Conservation (phyloP, 2,113 vertebrate genomes). For the Centropus bengalensis region DNA sequence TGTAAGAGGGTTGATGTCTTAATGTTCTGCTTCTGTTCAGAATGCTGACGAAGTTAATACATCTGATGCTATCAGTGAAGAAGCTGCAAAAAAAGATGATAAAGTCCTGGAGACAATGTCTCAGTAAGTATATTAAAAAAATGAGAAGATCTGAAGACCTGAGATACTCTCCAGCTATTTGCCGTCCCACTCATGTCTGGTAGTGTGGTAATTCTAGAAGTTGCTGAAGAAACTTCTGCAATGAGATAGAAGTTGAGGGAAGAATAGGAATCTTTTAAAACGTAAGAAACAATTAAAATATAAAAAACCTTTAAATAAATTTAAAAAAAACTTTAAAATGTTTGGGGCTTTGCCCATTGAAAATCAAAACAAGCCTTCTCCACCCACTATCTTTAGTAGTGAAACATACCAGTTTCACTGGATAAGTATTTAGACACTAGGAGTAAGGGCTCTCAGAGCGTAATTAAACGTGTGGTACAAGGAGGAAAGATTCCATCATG, state of each 20-base stretch:
- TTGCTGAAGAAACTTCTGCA: neutral
- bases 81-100: neutral
- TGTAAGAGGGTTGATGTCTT: neutral
- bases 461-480: neutral
- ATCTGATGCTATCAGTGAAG: neutral
- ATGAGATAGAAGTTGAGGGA: neutral
- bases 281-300: neutral
- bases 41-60: neutral
- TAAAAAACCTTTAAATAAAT: neutral
- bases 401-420: neutral
- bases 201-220: neutral
- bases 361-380: neutral
- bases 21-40: constrained; percentile 11
- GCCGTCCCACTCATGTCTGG: neutral
- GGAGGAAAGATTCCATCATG: neutral
- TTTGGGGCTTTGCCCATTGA: neutral
- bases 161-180: neutral
- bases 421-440: neutral
- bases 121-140: constrained; percentile 59
- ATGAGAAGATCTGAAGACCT: fast-evolving
- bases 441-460: neutral
- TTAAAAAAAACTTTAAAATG: neutral
- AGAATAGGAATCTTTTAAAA: neutral
- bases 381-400: neutral
- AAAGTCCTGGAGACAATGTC: neutral